Conservation (phyloP, 1,140 invertebrate genomes). For the Steinernema feltiae region DNA sequence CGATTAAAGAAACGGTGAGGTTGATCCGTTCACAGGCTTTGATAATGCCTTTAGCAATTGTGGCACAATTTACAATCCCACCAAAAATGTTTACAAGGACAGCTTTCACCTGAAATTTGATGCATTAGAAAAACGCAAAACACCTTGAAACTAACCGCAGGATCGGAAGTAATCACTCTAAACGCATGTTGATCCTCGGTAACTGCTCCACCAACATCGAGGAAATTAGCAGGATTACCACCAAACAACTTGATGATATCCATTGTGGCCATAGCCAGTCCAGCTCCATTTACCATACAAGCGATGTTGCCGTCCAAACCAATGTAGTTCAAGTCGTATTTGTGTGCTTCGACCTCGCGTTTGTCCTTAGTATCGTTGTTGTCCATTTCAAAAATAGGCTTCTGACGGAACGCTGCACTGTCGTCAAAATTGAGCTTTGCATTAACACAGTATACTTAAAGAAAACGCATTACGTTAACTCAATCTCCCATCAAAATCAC, state of each 20-base stretch:
- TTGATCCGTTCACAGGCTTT: constrained; percentile 74
- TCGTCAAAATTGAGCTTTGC: constrained; percentile 98
- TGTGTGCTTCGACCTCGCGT: constrained; percentile 79
- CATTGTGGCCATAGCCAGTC: constrained; percentile 65
- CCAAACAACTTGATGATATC: constrained; percentile 63
- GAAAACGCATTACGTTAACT: constrained; percentile 19
- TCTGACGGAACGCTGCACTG: constrained; percentile 87
- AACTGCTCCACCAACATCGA: constrained; percentile 63
- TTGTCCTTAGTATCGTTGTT: constrained; percentile 66
- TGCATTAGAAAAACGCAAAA: too few relatives aligned
- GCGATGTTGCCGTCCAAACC: constrained; percentile 97
- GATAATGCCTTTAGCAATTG: constrained; percentile 88
- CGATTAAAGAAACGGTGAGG: constrained; percentile 79
- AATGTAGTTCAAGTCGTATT: constrained; percentile 89
- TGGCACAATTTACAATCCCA: constrained; percentile 96
- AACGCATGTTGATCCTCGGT: constrained; percentile 73
- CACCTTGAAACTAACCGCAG: constrained; percentile 28
- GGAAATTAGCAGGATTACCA: constrained; percentile 64
- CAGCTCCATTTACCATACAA: constrained; percentile 68
- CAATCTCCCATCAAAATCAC: constrained; percentile 44
- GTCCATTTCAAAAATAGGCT: constrained; percentile 77
- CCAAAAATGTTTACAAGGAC: constrained; percentile 98
- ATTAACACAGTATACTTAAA: constrained; percentile 90
- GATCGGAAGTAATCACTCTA: constrained; percentile 57
- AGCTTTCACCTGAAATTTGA: constrained; percentile 70